phyloP scores from a whole-genome alignment of 2,797 vertebrate species.

The Spizella passerina region DNA sequence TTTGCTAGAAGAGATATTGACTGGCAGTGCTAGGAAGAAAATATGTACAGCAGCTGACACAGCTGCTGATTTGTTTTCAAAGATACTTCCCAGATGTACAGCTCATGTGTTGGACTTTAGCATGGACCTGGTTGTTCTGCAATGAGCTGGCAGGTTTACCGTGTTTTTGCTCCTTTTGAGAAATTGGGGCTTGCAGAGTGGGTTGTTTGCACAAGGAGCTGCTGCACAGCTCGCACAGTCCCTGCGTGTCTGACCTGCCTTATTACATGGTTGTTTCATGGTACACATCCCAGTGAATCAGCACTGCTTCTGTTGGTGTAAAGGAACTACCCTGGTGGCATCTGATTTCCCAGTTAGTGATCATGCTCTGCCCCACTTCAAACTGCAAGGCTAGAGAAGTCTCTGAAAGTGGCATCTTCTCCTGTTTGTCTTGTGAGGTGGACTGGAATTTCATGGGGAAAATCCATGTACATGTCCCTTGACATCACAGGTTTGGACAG shows the following conservation, averaged over 20 bases:
- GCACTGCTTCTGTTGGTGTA: neutral
- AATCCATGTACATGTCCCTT: neutral
- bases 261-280: neutral
- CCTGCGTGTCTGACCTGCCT: neutral
- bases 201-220: neutral
- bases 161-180: neutral
- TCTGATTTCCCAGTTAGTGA: neutral
- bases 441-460: neutral
- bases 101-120: conserved; percentile 33
- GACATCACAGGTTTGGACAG: neutral
- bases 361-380: neutral
- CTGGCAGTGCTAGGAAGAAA: neutral
- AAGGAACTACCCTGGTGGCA: neutral
- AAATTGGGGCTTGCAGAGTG: neutral
- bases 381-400: neutral
- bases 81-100: neutral
- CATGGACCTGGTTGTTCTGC: neutral
- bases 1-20: neutral
- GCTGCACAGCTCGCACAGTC: neutral
- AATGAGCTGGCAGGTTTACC: neutral
- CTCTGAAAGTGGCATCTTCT: neutral
- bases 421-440: neutral
- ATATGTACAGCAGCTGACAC: neutral
- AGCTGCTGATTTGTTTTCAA: neutral
- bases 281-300: neutral